Base-by-base conservation (phyloP, 2,113 vertebrate species). In the Xyrauchen texanus region DNA sequence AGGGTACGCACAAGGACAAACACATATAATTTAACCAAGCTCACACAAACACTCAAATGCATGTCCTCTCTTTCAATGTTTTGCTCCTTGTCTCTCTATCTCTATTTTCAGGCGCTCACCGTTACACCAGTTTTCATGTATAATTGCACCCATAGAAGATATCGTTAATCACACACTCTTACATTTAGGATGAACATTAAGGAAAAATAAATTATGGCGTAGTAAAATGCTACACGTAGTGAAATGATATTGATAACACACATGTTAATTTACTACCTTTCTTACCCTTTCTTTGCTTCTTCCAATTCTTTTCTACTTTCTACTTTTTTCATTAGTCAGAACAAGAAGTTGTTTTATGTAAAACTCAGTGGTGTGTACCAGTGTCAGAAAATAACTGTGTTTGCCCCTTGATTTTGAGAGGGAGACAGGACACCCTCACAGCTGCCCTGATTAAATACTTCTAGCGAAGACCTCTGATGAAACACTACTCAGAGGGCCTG, bases 1-100 rank as follows among this genome's bases (percentile, higher is more conserved):
- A 90, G 84, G 87, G 77, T 88, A 0, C 4, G 77, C 68, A 82
- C 80, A 85, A 76, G 62, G 81, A 86, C 84, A 78, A 85, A 77
- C 83, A 85, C 84, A 76, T 87, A 81, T 44, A 49, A 85, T 53
- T 81, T 82, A 77, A 78, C 21, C 21, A 34, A 34, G 21, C 21
- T 34, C 21, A 34, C 21, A 79, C 52, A 78, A 68, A 68, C 67
- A 55, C 66, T 45, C 55, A 69, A 75, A 70, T 34, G 12, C 60
- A 70, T 3, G 21, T 34, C 21, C n/a, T 8, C 21, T 34, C 21
- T n/a, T n/a, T n/a, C n/a, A n/a, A n/a, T n/a, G n/a, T n/a, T n/a
- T n/a, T n/a, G n/a, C n/a, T n/a, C n/a, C n/a, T n/a, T n/a, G n/a
- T n/a, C n/a, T n/a, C n/a, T n/a, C n/a, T n/a, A n/a, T 7, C 57